Evolutionary conservation across 2,797 vertebrate species (phyloP).

Genomic region (Sebastes vulpes): DNA sequence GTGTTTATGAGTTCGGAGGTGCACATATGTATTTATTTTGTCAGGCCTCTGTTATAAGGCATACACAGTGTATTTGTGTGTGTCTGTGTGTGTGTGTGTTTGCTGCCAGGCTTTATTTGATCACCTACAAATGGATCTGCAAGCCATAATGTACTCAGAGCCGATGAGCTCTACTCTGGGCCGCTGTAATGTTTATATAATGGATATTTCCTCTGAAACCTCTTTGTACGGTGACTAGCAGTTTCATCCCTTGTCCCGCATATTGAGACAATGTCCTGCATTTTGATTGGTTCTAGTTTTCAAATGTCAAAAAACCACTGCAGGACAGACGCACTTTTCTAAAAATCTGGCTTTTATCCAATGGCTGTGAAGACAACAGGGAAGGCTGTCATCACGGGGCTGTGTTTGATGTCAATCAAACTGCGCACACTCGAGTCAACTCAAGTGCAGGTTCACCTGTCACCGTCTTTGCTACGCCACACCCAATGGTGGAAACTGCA

Average conservation of each 20-base stretch:
- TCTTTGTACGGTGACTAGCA: not conserved
- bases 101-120: constrained; percentile 16
- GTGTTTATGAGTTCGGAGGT: not conserved
- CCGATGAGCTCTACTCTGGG: not conserved
- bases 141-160: constrained; percentile 9
- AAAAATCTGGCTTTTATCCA: not conserved
- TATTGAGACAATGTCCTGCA: not conserved
- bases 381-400: not conserved
- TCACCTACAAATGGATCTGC: constrained; percentile 15
- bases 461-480: not conserved
- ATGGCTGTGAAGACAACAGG: not conserved
- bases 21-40: constrained; percentile 11
- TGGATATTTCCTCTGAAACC: constrained; percentile 7
- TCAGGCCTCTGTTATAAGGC: not conserved
- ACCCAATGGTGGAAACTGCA: not conserved
- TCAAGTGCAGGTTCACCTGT: not conserved
- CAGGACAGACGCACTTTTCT: not conserved
- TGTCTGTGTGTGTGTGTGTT: not conserved
- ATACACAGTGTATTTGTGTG: not conserved
- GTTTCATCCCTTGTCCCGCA: not conserved
- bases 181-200: constrained; percentile 28
- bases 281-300: not conserved
- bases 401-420: not conserved
- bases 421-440: not conserved
- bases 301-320: not conserved